Base-by-base conservation (phyloP, 2,888 invertebrate genomes). In the Acrobasis repandana region DNA sequence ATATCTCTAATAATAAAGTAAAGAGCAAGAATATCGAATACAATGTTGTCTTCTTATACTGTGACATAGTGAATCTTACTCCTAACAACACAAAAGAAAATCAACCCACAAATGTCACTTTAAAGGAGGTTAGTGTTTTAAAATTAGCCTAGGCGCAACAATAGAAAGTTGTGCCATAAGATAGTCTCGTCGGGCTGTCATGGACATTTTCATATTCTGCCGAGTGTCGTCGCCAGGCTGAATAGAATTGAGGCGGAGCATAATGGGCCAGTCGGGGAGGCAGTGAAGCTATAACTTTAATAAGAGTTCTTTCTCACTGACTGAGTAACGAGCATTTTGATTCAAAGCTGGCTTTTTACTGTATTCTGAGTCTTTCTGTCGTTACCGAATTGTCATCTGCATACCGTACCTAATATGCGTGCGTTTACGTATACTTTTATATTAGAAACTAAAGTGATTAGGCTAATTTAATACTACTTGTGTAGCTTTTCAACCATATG, bases 181-280 rank as follows among this genome's bases (percentile, higher is more conserved):
- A 52, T 58, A 61, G 60, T 52, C 60, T 60, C 56, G 59, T 61
- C 65, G 61, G 60, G 18, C 58, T 63, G 67, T 64, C 63, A 64
- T 50, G 56, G 68, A 61, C 62, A 66, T 62, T 66, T 59, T 62
- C 64, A 63, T 64, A 64, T 67, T 67, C 61, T 58, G 63, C 60
- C 67, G 68, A 77, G 81, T 75, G 78, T 68, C 65, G 74, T 69
- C 75, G 76, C 63, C 79, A 77, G 72, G 74, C 54, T 73, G 67
- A 75, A 74, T 74, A 68, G 65, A 61, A 68, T 66, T 60, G 64
- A 71, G 63, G 61, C 63, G 61, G 51, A 46, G 64, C 61, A 70
- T 67, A 69, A 67, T 71, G 66, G 62, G 63, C 54, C 57, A 52
- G 56, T 34, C 63, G 51, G 43, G 49, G 33, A 5, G 28, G 43